Conservation (phyloP, 2,113 vertebrate genomes). For the Egretta garzetta region DNA sequence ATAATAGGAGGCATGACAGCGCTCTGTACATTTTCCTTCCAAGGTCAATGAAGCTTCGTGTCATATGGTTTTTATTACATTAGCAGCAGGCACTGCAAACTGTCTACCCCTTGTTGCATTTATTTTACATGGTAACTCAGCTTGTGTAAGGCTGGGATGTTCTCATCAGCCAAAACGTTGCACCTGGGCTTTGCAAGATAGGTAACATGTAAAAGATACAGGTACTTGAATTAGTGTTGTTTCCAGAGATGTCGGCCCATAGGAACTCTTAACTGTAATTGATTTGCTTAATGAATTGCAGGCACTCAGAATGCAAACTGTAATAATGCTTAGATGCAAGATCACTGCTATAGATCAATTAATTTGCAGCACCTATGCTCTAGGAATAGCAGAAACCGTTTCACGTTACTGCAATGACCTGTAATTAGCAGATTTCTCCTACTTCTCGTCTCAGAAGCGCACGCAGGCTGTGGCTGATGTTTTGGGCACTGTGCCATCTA, state of each 20-base stretch:
- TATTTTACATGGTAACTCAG: neutral
- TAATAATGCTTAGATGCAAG: neutral
- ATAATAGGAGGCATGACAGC: neutral
- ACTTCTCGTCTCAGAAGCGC: neutral
- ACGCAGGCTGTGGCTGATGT: neutral
- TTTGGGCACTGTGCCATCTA: neutral
- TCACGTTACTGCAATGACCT: neutral
- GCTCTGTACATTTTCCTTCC: neutral
- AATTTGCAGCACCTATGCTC: neutral
- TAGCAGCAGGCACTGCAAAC: neutral
- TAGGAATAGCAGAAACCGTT: neutral
- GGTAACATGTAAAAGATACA: neutral
- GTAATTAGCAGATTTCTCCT: neutral
- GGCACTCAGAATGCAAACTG: neutral
- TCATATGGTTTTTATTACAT: neutral
- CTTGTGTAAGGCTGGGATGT: neutral
- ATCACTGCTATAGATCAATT: neutral
- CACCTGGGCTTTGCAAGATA: neutral
- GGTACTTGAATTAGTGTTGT: neutral
- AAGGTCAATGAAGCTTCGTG: neutral
- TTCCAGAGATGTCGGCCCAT: neutral
- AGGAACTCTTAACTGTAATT: neutral
- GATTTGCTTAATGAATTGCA: constrained; percentile 14
- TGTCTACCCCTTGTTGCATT: neutral
- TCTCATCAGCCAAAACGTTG: neutral